Percentiles rank a stretch among this genome's conserved stretches.
Evolutionary conservation across 1,140 invertebrate genomes (phyloP).

Genomic region (Brachionus angularis): DNA sequence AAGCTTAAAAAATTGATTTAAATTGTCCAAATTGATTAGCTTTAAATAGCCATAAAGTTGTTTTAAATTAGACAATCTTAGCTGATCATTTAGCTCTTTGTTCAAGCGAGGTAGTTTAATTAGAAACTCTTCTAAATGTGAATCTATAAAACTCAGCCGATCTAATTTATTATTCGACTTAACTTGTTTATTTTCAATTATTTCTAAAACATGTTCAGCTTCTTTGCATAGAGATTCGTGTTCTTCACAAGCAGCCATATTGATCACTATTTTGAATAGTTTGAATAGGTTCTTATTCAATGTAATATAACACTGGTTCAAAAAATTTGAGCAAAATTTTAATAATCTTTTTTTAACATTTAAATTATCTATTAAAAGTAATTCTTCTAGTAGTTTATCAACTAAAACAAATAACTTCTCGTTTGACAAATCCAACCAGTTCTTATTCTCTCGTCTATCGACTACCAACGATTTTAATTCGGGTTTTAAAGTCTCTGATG

Average conservation of each 20-base stretch:
- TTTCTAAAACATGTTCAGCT: background rate
- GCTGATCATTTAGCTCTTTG: background rate
- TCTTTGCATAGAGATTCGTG: background rate
- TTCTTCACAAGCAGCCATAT: background rate
- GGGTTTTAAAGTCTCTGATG: background rate
- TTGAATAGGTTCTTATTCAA: conserved; percentile 12
- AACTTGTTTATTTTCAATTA: background rate
- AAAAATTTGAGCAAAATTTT: background rate
- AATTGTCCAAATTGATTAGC: background rate
- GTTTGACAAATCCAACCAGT: conserved; percentile 2
- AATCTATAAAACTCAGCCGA: background rate
- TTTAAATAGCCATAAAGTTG: conserved; percentile 25
- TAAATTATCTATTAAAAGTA: background rate
- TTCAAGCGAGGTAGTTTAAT: conserved; percentile 1
- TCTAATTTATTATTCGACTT: background rate
- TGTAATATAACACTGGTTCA: conserved; percentile 12
- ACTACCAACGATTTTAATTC: background rate
- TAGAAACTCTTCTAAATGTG: conserved; percentile 23
- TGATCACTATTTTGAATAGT: conserved; percentile 5
- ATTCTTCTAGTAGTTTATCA: conserved; percentile 15
- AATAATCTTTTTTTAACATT: conserved; percentile 10
- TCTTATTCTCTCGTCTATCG: background rate
- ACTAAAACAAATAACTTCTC: conserved; percentile 37
- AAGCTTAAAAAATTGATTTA: conserved; percentile 12
- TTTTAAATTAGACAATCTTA: background rate